A percentile compares a stretch with the other conserved stretches of the same genome.
Conservation (phyloP, 2,113 vertebrate species). For the Micronycteris hirsuta region DNA sequence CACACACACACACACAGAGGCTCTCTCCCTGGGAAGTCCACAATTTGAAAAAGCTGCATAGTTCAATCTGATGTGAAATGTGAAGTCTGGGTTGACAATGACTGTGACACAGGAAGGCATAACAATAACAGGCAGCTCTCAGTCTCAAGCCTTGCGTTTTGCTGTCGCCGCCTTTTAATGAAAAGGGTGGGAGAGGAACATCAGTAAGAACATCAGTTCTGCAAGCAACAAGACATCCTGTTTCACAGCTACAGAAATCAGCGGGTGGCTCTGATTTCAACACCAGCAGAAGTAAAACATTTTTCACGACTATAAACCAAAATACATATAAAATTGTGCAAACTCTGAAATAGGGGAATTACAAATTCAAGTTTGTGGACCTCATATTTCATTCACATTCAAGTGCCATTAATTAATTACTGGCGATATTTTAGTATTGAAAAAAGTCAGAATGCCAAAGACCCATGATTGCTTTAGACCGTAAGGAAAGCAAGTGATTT, state of each 20-base stretch:
- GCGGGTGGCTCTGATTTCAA: not conserved
- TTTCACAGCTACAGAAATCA: conserved; percentile 40
- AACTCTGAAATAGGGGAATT: not conserved
- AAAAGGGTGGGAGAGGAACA: conserved; percentile 9
- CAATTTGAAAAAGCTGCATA: not conserved
- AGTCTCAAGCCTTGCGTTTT: not conserved
- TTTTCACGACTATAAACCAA: not conserved
- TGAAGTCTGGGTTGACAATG: not conserved
- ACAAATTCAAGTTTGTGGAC: not conserved
- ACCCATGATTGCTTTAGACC: not conserved
- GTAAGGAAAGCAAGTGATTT: not conserved
- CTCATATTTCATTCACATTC: not conserved
- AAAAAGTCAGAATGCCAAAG: not conserved
- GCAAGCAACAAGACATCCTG: not conserved
- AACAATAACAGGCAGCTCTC: not conserved
- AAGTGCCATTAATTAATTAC: not conserved
- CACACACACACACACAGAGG: not conserved
- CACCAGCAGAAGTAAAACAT: not conserved
- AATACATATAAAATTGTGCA: not conserved
- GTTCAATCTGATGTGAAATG: not conserved
- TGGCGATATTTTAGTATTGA: not conserved
- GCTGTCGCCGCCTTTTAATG: conserved; percentile 20
- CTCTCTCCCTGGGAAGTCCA: not conserved
- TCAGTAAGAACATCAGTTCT: conserved; percentile 25
- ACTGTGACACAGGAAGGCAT: not conserved